A percentile compares a stretch with the other conserved stretches of the same genome.
Conservation (phyloP, 2,797 vertebrate species). For the Rhinogobio ventralis region DNA sequence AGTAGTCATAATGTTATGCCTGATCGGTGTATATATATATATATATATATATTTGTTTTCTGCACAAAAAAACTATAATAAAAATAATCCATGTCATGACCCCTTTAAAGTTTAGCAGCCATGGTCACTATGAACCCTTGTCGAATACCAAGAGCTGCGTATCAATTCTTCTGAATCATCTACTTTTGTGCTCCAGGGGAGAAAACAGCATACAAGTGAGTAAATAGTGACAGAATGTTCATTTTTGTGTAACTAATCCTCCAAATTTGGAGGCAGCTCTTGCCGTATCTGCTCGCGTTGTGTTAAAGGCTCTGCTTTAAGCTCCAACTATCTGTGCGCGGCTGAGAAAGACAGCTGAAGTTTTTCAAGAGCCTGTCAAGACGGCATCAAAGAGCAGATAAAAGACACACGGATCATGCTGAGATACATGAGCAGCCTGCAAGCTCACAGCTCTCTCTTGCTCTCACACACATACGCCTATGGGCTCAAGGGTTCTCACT, state of each 20-base stretch:
- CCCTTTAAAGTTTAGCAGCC: not conserved
- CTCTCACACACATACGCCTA: not conserved
- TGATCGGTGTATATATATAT: no score
- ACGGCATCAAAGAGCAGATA: slow-evolving; percentile 43
- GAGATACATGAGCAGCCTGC: slow-evolving; percentile 35
- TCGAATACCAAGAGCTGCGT: not conserved
- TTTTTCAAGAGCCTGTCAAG: slow-evolving; percentile 31
- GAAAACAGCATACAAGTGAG: not conserved
- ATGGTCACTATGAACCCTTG: not conserved
- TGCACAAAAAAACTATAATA: no score
- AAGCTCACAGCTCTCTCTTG: slow-evolving; percentile 18
- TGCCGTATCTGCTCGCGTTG: not conserved
- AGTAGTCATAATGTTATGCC: no score
- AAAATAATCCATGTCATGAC: not conserved
- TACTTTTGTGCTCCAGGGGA: not conserved
- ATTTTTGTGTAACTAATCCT: not conserved
- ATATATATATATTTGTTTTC: no score
- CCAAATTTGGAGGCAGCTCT: not conserved
- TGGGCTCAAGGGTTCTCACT: slow-evolving; percentile 17
- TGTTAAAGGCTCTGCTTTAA: slow-evolving; percentile 14
- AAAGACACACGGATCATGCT: slow-evolving; percentile 48
- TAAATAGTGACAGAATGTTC: not conserved
- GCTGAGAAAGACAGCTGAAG: slow-evolving; percentile 33
- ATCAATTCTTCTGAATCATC: not conserved
- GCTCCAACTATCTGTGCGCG: slow-evolving; percentile 1